These are phyloP conservation scores for Aethes cnicana DNA, from an alignment of 2,888 invertebrate genomes.

Conservation along the genomic window DNA sequence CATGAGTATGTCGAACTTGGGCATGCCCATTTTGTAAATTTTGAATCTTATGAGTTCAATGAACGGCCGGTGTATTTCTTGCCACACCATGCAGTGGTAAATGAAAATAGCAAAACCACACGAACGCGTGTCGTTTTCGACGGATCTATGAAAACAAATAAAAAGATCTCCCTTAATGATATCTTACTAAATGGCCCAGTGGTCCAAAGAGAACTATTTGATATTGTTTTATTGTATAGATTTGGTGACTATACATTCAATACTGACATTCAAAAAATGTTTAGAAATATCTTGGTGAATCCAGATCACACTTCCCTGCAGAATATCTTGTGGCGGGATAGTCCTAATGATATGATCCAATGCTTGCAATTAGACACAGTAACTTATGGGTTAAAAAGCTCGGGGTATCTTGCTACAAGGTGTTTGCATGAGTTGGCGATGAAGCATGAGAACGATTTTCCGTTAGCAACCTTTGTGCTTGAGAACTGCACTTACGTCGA, in stretches of 20 bases:
- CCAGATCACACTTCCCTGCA: slow-evolving; percentile 21
- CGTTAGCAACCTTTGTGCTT: slow-evolving; percentile 28
- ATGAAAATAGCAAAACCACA: slow-evolving; percentile 24
- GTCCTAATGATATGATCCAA: slow-evolving; percentile 17
- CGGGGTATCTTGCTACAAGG: slow-evolving; percentile 33
- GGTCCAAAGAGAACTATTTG: slow-evolving; percentile 30
- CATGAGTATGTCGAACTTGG: slow-evolving; percentile 23
- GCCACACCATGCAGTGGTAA: slow-evolving; percentile 31
- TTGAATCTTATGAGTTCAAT: slow-evolving; percentile 3
- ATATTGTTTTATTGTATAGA: slow-evolving; percentile 28
- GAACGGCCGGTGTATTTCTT: slow-evolving; percentile 28
- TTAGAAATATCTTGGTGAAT: slow-evolving; percentile 15
- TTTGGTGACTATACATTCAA: slow-evolving; percentile 15
- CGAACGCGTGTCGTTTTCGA: slow-evolving; percentile 26
- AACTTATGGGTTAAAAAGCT: slow-evolving; percentile 29
- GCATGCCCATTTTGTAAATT: slow-evolving; percentile 17
- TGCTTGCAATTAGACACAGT: slow-evolving; percentile 28
- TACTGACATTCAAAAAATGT: slow-evolving; percentile 27
- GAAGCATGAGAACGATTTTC: slow-evolving; percentile 9
- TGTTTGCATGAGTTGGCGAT: slow-evolving; percentile 28
- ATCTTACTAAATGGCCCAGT: slow-evolving; percentile 28
- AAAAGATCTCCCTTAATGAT: slow-evolving; percentile 31
- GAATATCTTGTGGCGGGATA: slow-evolving; percentile 30
- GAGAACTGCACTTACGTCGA: slow-evolving; percentile 29
- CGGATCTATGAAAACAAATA: slow-evolving; percentile 26